Conservation (phyloP, 2,797 vertebrate genomes). For the Hipposideros larvatus region DNA sequence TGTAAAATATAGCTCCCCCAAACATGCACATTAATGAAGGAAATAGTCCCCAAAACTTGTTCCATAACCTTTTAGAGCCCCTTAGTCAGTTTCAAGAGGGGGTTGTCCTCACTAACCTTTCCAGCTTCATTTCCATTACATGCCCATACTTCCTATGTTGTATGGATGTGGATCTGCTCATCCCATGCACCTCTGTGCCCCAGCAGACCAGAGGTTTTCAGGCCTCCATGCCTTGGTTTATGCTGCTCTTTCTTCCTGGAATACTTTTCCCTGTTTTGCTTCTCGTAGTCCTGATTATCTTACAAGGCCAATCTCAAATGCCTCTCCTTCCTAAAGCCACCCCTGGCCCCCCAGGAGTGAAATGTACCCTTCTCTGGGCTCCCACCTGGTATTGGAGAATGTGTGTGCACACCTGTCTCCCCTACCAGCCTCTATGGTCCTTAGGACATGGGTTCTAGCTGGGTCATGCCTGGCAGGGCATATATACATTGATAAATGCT, state of each 20-base stretch:
- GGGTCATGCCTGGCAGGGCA: neutral
- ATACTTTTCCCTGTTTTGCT: neutral
- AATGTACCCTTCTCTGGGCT: neutral
- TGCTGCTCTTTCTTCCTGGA: neutral
- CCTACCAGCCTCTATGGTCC: neutral
- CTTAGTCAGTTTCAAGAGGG: neutral
- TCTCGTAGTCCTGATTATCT: neutral
- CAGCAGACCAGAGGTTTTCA: neutral
- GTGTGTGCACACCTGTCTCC: neutral
- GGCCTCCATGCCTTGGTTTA: neutral
- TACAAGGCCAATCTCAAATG: neutral
- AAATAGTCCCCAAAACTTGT: neutral
- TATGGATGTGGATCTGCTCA: neutral
- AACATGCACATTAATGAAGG: neutral
- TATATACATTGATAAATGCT: neutral
- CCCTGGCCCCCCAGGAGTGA: neutral
- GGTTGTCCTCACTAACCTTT: neutral
- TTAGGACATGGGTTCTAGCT: neutral
- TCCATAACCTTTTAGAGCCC: neutral
- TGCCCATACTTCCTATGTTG: accelerated
- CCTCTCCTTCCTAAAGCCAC: neutral
- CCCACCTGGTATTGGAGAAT: neutral
- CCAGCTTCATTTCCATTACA: neutral
- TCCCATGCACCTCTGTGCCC: neutral
- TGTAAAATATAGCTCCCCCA: neutral